Evolutionary conservation across 2,113 vertebrate genomes (phyloP).

Genomic region (Grammomys dolichurus): DNA sequence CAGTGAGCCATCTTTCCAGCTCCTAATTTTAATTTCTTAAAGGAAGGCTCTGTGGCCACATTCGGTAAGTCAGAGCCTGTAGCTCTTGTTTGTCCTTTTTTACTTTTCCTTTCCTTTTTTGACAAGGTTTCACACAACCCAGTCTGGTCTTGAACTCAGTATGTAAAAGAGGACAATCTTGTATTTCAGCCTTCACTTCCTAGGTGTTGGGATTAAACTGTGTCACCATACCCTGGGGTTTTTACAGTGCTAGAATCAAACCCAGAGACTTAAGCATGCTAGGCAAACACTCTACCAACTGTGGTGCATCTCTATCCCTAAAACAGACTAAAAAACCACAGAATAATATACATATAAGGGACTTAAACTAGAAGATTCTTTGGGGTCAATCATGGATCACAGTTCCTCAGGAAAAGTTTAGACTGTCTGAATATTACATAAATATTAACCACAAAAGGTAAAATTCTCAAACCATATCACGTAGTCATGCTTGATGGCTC

Average conservation of each 20-base stretch:
- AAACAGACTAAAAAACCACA: slow-evolving; percentile 7
- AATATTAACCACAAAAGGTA: slow-evolving; percentile 30
- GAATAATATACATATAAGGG: not conserved
- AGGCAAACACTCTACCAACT: not conserved
- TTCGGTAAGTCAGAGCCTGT: not conserved
- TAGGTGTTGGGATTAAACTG: not conserved
- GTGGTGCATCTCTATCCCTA: not conserved
- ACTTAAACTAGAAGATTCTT: not conserved
- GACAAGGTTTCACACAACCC: not conserved
- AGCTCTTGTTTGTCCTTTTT: not conserved
- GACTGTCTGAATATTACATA: not conserved
- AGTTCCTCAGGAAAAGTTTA: not conserved
- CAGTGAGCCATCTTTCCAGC: not conserved
- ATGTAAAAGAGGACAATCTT: not conserved
- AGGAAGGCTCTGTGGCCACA: not conserved
- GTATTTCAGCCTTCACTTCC: not conserved
- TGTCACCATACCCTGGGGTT: not conserved
- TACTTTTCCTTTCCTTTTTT: not conserved
- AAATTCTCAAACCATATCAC: slow-evolving; percentile 42
- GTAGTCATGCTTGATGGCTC: not conserved
- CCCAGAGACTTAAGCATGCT: not conserved
- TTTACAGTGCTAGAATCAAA: not conserved
- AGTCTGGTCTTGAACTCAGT: not conserved
- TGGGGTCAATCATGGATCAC: not conserved
- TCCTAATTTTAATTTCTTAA: not conserved